Percentiles rank a stretch among this genome's conserved stretches.
phyloP scores from a whole-genome alignment of 2,888 invertebrate species.

The Drosophila affinis region DNA sequence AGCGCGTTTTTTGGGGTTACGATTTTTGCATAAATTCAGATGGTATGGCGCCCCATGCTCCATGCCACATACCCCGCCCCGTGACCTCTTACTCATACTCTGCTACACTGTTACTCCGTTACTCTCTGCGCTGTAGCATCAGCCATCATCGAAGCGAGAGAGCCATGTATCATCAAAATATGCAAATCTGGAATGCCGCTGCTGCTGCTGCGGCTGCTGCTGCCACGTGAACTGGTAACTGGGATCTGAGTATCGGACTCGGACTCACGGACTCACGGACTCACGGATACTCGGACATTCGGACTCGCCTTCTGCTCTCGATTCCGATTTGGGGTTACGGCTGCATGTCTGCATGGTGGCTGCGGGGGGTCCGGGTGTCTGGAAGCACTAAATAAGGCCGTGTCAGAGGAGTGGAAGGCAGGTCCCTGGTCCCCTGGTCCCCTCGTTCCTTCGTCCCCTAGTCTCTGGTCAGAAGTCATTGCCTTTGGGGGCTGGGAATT shows the following conservation, averaged over 20 bases:
- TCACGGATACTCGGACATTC: neutral
- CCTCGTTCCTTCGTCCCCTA: neutral
- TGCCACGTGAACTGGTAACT: neutral
- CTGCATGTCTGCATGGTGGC: neutral
- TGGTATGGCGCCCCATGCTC: neutral
- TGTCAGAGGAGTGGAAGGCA: constrained; percentile 23
- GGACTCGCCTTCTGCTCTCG: constrained; percentile 31
- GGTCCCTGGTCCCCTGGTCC: neutral
- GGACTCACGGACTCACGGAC: neutral
- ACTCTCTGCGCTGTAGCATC: neutral
- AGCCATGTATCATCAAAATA: constrained; percentile 76
- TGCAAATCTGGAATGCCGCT: constrained; percentile 58
- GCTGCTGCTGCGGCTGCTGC: neutral
- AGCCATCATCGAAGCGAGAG: constrained; percentile 24
- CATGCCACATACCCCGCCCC: neutral
- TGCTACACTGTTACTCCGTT: too few species aligned
- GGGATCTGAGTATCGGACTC: neutral
- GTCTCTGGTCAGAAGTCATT: constrained; percentile 55
- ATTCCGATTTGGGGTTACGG: constrained; percentile 2
- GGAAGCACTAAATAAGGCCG: constrained; percentile 66
- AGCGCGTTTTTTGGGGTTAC: constrained; percentile 71
- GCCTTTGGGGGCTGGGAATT: constrained; percentile 60
- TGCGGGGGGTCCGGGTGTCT: too few species aligned
- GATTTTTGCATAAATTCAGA: constrained; percentile 71
- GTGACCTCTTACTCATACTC: neutral